These are phyloP conservation scores for Enteromius viviparus DNA, from an alignment of 2,797 vertebrate genomes.

Conservation along the genomic window DNA sequence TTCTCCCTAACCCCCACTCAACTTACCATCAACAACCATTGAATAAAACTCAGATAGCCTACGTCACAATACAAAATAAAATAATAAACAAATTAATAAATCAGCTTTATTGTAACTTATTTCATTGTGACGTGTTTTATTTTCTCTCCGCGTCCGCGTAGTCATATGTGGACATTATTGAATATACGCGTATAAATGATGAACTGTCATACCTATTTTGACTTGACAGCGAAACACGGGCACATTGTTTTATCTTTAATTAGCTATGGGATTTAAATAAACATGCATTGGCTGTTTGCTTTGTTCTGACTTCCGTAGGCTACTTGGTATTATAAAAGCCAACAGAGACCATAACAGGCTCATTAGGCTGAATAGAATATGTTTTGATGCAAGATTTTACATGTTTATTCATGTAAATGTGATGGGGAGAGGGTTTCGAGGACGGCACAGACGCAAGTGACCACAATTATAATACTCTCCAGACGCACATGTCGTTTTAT, in stretches of 20 bases:
- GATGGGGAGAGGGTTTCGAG: slow-evolving; percentile 29
- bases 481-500: slow-evolving; percentile 64
- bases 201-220: not conserved
- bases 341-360: slow-evolving; percentile 48
- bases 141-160: not conserved
- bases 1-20: not conserved
- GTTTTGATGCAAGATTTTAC: slow-evolving; percentile 54
- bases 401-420: slow-evolving; percentile 46
- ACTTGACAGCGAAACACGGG: not conserved
- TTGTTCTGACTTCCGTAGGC: slow-evolving; percentile 27
- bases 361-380: slow-evolving; percentile 49
- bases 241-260: slow-evolving; percentile 25
- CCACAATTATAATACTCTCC: slow-evolving; percentile 54
- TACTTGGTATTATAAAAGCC: slow-evolving; percentile 60
- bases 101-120: not conserved
- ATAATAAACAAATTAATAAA: too few species aligned
- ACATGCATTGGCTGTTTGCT: slow-evolving; percentile 34
- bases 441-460: slow-evolving; percentile 41
- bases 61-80: not conserved
- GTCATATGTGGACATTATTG: not conserved
- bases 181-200: not conserved
- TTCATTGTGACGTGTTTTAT: not conserved
- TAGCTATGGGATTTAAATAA: slow-evolving; percentile 10
- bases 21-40: not conserved
- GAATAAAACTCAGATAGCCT: not conserved